Conservation (phyloP, 1,140 invertebrate genomes). For the Scaptomyza pallida region DNA sequence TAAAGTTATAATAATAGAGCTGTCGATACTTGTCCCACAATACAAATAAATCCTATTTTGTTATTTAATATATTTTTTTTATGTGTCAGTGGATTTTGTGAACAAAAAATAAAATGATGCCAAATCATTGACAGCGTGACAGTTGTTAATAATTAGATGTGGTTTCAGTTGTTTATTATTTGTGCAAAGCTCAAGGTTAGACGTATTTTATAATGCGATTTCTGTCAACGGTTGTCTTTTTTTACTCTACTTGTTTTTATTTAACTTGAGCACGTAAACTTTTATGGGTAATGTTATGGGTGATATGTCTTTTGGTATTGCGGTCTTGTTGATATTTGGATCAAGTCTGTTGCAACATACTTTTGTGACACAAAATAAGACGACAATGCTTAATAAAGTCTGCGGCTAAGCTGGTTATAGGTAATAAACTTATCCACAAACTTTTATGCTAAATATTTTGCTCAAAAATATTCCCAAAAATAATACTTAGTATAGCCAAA, state of each 20-base stretch:
- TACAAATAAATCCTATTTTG: slow-evolving; percentile 8
- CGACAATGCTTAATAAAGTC: too few relatives aligned
- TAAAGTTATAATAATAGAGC: slow-evolving; percentile 26
- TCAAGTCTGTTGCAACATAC: too few relatives aligned
- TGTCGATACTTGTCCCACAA: slow-evolving; percentile 45
- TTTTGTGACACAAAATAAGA: too few relatives aligned
- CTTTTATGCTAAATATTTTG: too few relatives aligned
- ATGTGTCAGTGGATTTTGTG: slow-evolving; percentile 35
- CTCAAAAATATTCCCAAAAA: too few relatives aligned
- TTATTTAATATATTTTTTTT: slow-evolving; percentile 2
- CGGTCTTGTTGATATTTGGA: too few relatives aligned
- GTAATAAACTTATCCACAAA: too few relatives aligned
- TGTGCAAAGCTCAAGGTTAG: slow-evolving; percentile 49
- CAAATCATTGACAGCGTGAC: slow-evolving; percentile 32
- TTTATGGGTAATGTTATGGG: too few relatives aligned
- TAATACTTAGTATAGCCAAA: too few relatives aligned
- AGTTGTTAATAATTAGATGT: slow-evolving; percentile 37
- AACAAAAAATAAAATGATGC: background rate
- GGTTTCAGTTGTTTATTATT: slow-evolving; percentile 4
- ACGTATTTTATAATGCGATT: slow-evolving; percentile 21
- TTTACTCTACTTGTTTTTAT: background rate
- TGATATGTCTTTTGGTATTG: too few relatives aligned
- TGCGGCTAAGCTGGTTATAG: too few relatives aligned
- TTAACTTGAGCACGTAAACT: background rate
- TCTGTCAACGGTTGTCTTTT: background rate